phyloP scores from a whole-genome alignment of 2,797 vertebrate species.

The Esox lucius region DNA sequence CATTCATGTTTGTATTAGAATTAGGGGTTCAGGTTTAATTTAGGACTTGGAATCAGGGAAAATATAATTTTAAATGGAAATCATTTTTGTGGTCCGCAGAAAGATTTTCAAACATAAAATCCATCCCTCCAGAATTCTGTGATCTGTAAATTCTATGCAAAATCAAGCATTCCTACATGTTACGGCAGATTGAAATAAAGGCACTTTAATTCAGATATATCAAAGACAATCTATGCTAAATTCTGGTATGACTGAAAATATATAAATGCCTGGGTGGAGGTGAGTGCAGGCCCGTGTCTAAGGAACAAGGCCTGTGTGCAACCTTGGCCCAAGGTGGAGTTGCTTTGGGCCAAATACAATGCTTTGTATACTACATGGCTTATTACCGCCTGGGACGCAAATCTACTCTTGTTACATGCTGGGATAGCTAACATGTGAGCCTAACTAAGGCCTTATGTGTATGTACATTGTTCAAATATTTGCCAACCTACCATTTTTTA shows the following conservation, averaged over 20 bases:
- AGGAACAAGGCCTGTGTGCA: constrained; percentile 2
- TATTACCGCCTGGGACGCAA: constrained; percentile 17
- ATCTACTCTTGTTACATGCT: neutral
- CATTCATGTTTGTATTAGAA: no score
- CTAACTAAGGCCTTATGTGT: neutral
- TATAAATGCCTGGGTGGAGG: neutral
- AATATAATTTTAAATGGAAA: no score
- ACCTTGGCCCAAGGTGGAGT: neutral
- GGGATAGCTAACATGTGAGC: neutral
- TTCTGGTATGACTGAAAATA: neutral
- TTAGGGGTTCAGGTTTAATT: no score
- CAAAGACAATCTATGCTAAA: no score
- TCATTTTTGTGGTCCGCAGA: no score
- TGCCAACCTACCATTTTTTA: neutral
- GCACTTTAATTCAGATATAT: neutral
- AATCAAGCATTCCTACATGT: no score
- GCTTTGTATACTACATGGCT: constrained; percentile 44
- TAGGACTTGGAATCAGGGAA: no score
- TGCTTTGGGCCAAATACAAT: constrained; percentile 15
- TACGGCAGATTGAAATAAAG: no score
- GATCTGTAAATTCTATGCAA: no score
- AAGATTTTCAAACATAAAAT: no score
- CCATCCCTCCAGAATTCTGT: no score
- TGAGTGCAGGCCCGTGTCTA: neutral
- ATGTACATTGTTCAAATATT: no score